Conservation (phyloP, 2,888 invertebrate genomes). For the Xestia ashworthii region DNA sequence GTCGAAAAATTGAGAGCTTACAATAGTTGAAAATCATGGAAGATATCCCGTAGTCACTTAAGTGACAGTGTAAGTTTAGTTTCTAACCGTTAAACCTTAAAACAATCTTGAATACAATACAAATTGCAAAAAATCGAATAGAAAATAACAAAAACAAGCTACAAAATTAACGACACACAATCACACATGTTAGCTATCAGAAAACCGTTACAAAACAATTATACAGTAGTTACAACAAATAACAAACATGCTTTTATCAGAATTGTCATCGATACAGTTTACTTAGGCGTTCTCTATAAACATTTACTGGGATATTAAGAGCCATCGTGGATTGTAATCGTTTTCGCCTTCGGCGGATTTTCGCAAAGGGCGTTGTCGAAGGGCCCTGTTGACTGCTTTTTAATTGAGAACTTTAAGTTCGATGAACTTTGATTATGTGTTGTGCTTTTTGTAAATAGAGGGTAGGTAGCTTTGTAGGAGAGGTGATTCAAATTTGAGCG, state of each 20-base stretch:
- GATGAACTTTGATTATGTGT: constrained; percentile 68
- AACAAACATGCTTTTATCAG: constrained; percentile 66
- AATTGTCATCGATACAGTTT: constrained; percentile 82
- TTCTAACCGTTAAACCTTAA: no score
- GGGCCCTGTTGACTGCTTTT: constrained; percentile 75
- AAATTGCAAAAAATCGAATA: background rate
- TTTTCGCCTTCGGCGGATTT: constrained; percentile 77
- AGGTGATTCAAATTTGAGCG: constrained; percentile 1
- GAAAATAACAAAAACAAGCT: background rate
- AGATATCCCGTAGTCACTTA: no score
- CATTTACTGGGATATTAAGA: constrained; percentile 77
- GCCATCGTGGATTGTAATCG: constrained; percentile 75
- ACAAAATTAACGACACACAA: background rate
- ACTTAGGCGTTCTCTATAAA: constrained; percentile 78
- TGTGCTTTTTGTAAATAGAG: constrained; percentile 56
- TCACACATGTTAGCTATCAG: constrained; percentile 13
- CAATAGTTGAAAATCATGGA: no score
- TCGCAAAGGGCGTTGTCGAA: constrained; percentile 67
- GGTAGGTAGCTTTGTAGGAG: constrained; percentile 23
- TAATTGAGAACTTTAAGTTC: constrained; percentile 79
- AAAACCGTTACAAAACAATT: constrained; percentile 65
- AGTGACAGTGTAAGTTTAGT: no score
- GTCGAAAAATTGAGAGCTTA: no score
- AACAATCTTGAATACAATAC: background rate
- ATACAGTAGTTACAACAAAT: constrained; percentile 57